Percentiles rank a stretch among this genome's conserved stretches.
phyloP scores from a whole-genome alignment of 2,888 invertebrate genomes.

The Theodoxus fluviatilis region DNA sequence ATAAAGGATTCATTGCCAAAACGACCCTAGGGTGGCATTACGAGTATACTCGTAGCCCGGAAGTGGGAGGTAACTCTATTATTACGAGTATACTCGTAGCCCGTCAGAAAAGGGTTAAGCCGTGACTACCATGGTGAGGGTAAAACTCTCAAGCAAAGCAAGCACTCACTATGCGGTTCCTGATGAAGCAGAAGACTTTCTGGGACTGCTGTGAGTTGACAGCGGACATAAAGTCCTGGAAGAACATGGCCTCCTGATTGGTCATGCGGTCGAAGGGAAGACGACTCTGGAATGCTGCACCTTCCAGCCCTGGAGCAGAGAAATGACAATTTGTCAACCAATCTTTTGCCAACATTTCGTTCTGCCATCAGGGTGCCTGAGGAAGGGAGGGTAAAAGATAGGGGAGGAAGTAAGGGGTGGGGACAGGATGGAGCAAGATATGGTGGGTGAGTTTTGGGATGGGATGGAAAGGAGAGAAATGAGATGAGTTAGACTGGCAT shows the following conservation, averaged over 20 bases:
- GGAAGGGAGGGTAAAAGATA: no score
- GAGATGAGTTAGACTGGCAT: no score
- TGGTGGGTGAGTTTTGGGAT: not conserved
- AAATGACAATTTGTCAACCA: no score
- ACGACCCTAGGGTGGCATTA: not conserved
- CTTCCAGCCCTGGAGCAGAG: conserved; percentile 76
- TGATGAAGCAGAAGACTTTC: conserved; percentile 87
- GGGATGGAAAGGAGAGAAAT: no score
- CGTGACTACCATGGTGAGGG: no score
- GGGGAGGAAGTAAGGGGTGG: not conserved
- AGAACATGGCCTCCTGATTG: conserved; percentile 89
- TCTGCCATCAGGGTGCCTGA: no score
- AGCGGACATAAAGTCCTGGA: conserved; percentile 88
- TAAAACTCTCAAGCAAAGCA: no score
- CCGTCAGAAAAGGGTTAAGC: no score
- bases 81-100: not conserved
- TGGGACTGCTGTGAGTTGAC: conserved; percentile 82
- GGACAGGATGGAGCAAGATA: not conserved
- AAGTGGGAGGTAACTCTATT: no score
- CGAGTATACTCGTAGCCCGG: not conserved
- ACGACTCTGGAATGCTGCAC: conserved; percentile 77
- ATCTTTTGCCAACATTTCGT: no score
- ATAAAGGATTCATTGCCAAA: no score
- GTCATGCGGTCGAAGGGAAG: conserved; percentile 94
- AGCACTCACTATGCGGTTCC: conserved; percentile 78